These are phyloP conservation scores for Menura novaehollandiae DNA, from an alignment of 2,113 vertebrate species.

Conservation along the genomic window DNA sequence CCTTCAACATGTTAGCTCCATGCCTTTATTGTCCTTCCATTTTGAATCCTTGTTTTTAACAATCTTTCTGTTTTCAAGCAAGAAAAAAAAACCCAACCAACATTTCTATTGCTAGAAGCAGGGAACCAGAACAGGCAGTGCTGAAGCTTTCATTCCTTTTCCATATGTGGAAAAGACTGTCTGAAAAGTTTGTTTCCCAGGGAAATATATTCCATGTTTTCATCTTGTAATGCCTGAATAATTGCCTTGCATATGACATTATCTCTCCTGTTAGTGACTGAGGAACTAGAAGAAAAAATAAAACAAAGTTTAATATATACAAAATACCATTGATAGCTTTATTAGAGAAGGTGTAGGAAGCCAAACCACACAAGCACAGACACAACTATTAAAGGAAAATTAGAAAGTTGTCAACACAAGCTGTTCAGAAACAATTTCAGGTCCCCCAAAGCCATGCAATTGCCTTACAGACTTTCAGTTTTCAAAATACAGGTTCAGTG, in stretches of 20 bases:
- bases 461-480: background rate
- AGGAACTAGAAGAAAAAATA: background rate
- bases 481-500: background rate
- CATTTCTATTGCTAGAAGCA: background rate
- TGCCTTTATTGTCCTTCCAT: background rate
- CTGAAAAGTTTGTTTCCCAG: background rate
- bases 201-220: conserved; percentile 10
- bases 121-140: background rate
- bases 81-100: background rate
- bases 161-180: background rate
- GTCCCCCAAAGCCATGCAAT: background rate
- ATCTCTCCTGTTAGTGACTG: background rate
- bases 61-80: background rate
- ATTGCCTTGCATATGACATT: background rate
- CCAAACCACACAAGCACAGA: background rate
- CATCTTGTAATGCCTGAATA: background rate
- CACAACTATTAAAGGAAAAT: conserved; percentile 15
- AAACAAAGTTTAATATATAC: background rate
- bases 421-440: conserved; percentile 12
- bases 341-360: background rate
- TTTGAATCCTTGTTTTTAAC: background rate
- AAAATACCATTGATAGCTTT: background rate
- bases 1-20: background rate
- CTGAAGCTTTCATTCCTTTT: background rate
- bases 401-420: background rate